Percentiles rank a stretch among this genome's conserved stretches.
Conservation (phyloP, 37 sponge, comb jelly and placozoan genomes). For the Aphrocallistes beatrix region DNA sequence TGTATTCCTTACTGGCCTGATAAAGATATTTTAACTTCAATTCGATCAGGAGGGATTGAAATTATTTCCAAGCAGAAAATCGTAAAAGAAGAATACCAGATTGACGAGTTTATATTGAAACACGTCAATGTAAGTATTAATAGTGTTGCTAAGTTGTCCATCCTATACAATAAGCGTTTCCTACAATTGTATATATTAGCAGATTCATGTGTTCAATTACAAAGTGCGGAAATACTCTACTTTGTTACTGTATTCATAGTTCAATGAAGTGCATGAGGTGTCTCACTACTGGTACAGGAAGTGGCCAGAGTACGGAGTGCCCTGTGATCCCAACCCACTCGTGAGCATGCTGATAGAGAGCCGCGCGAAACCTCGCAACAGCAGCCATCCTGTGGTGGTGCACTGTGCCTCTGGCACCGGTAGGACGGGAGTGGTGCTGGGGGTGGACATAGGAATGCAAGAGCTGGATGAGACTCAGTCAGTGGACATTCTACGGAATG, state of each 20-base stretch:
- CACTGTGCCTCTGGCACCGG: slow-evolving; percentile 29
- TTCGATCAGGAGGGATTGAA: not conserved
- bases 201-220: no score
- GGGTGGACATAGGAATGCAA: slow-evolving; percentile 29
- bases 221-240: no score
- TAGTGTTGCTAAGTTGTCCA: no score
- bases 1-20: slow-evolving; percentile 85
- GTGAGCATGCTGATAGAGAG: slow-evolving; percentile 4
- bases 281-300: slow-evolving; percentile 24
- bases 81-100: not conserved
- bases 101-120: not conserved
- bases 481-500: slow-evolving; percentile 57
- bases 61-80: not conserved
- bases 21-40: not conserved
- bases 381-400: not conserved
- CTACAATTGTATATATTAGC: no score
- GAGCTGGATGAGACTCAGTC: slow-evolving; percentile 28
- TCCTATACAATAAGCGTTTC: no score
- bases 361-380: not conserved
- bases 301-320: slow-evolving; percentile 18
- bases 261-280: not conserved
- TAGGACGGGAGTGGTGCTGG: slow-evolving; percentile 25
- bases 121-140: not conserved
- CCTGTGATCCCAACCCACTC: not conserved
- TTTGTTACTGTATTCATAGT: no score